Conservation (phyloP, 2,797 vertebrate species). For the Pelochelys cantorii region DNA sequence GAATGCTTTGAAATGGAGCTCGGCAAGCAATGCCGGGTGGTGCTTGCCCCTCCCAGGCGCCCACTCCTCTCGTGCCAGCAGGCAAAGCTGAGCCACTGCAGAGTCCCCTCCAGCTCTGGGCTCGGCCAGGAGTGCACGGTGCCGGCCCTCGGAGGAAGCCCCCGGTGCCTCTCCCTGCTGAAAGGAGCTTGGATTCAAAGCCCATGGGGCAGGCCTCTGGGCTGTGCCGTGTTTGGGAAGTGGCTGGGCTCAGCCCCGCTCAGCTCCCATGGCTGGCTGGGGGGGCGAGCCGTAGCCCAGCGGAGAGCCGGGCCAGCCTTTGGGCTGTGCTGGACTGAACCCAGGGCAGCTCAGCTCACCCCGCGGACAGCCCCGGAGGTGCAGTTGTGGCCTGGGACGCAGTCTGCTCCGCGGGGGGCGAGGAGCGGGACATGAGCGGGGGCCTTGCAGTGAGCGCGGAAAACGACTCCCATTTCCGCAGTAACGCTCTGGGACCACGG, state of each 20-base stretch:
- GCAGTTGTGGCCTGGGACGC: background rate
- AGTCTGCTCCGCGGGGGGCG: background rate
- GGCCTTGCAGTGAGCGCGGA: slow-evolving; percentile 17
- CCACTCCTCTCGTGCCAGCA: background rate
- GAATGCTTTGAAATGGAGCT: background rate
- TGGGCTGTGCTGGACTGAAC: background rate
- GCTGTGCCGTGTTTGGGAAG: too few relatives aligned
- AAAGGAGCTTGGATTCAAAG: background rate
- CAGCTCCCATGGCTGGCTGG: background rate
- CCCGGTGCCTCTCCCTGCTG: background rate
- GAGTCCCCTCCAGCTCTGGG: background rate
- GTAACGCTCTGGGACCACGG: background rate
- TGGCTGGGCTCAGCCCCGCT: too few relatives aligned
- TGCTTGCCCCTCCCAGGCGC: background rate
- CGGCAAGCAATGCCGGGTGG: fast-evolving
- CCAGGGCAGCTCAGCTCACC: background rate
- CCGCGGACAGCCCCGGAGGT: background rate
- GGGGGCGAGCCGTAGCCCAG: too few relatives aligned
- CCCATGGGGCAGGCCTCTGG: too few relatives aligned
- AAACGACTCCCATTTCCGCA: background rate
- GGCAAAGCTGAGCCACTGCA: background rate
- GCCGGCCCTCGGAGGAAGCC: background rate
- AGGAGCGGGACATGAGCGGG: too few relatives aligned
- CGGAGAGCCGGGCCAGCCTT: background rate
- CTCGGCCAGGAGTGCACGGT: too few relatives aligned